These are phyloP conservation scores for Apostichopus japonicus DNA, from an alignment of 35 echinoderm and acorn worm species.

Conservation along the genomic window DNA sequence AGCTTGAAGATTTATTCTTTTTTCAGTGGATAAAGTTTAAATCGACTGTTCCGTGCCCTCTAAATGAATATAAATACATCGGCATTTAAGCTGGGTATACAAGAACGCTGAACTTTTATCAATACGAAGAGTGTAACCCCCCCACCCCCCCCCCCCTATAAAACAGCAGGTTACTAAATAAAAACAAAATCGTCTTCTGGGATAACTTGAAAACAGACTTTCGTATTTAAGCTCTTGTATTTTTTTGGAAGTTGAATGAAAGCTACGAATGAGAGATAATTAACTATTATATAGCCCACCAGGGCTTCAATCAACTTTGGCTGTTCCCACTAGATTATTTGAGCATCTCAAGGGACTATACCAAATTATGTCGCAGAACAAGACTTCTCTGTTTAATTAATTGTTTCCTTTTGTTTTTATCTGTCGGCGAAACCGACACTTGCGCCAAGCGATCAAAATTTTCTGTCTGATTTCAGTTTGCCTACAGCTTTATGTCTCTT, in stretches of 20 bases:
- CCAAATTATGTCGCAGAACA: constrained; percentile 14
- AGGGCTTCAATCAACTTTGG: constrained; percentile 13
- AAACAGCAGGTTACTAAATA: too few relatives aligned
- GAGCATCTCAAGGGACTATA: constrained; percentile 25
- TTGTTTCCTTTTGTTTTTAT: constrained; percentile 44
- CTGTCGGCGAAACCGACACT: background rate
- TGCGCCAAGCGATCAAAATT: constrained; percentile 28
- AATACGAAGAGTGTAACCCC: too few relatives aligned
- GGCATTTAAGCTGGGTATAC: too few relatives aligned
- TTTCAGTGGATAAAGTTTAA: too few relatives aligned
- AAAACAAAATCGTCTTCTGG: too few relatives aligned
- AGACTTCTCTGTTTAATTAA: constrained; percentile 25
- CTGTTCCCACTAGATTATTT: constrained; percentile 15
- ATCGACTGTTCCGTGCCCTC: too few relatives aligned
- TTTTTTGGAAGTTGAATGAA: background rate
- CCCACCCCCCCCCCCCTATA: too few relatives aligned
- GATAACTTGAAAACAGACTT: too few relatives aligned
- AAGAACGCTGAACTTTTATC: too few relatives aligned
- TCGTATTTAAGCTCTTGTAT: too few relatives aligned
- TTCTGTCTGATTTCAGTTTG: background rate
- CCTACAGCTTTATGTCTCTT: background rate
- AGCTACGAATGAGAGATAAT: background rate
- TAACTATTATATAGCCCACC: constrained; percentile 17
- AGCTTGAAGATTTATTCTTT: too few relatives aligned
- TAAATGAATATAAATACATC: too few relatives aligned